Percentiles rank a stretch among this genome's conserved stretches.
Conservation (phyloP, 2,113 vertebrate species). For the Cyprinus carpio region DNA sequence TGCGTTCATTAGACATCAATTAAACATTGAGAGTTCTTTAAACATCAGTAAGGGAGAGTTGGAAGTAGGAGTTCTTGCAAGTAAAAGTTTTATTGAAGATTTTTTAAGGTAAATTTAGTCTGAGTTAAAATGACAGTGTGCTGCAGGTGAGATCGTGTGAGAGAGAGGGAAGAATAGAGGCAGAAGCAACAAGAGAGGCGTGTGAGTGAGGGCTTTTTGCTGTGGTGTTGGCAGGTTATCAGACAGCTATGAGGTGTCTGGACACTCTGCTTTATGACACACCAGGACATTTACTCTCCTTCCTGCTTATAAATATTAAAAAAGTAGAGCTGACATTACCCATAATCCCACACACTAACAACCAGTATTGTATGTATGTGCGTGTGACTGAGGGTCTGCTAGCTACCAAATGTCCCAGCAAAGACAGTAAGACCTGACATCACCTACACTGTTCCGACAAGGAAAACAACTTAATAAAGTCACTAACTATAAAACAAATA, state of each 20-base stretch:
- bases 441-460: not conserved
- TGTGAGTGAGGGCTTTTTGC: conserved; percentile 24
- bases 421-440: conserved; percentile 8
- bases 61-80: not conserved
- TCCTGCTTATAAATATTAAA: conserved; percentile 46
- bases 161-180: conserved; percentile 14
- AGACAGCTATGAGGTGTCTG: conserved; percentile 37
- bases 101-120: conserved; percentile 18
- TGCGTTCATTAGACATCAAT: not conserved
- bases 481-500: not conserved
- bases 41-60: not conserved
- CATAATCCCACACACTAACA: conserved; percentile 40
- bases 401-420: conserved; percentile 4
- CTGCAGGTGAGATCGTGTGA: not conserved
- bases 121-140: conserved; percentile 32
- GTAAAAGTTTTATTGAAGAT: conserved; percentile 23
- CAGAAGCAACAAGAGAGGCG: not conserved
- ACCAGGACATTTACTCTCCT: conserved; percentile 31
- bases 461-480: not conserved
- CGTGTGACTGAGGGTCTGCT: not conserved
- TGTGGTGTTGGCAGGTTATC: conserved; percentile 43
- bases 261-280: conserved; percentile 26
- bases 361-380: not conserved
- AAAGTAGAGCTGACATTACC: conserved; percentile 39
- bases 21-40: not conserved